phyloP scores from a whole-genome alignment of 2,797 vertebrate genomes.

The Gymnoscopelus braueri region DNA sequence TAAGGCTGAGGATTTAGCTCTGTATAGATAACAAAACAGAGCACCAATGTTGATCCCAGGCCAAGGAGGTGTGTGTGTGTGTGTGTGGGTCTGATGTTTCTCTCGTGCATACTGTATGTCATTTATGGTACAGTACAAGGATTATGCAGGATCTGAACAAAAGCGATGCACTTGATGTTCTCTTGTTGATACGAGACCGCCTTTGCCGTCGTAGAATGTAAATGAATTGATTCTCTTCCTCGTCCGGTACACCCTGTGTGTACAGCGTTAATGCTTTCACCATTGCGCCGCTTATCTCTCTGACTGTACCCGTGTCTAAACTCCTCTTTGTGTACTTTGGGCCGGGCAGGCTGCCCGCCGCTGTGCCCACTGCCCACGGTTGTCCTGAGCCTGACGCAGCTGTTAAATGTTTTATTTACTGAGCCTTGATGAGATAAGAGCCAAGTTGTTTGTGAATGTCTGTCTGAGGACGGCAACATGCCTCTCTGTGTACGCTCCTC shows the following conservation, averaged over 20 bases:
- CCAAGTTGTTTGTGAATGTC: conserved; percentile 65
- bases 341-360: not conserved
- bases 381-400: conserved; percentile 53
- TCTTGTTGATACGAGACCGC: too few species aligned
- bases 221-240: too few species aligned
- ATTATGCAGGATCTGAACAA: too few species aligned
- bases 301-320: not conserved
- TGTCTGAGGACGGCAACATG: conserved; percentile 64
- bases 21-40: conserved; percentile 11
- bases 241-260: too few species aligned
- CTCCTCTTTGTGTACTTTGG: not conserved
- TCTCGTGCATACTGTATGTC: not conserved
- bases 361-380: not conserved
- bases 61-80: conserved; percentile 27
- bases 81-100: conserved; percentile 21
- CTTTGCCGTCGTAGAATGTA: too few species aligned
- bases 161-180: too few species aligned
- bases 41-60: conserved; percentile 31
- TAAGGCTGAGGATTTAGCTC: not conserved
- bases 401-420: conserved; percentile 80
- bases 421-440: conserved; percentile 77
- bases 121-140: too few species aligned
- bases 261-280: not conserved
- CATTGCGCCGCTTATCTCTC: not conserved
- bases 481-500: conserved; percentile 50